Evolutionary conservation across 2,113 vertebrate species (phyloP).

Genomic region (Silurus meridionalis): DNA sequence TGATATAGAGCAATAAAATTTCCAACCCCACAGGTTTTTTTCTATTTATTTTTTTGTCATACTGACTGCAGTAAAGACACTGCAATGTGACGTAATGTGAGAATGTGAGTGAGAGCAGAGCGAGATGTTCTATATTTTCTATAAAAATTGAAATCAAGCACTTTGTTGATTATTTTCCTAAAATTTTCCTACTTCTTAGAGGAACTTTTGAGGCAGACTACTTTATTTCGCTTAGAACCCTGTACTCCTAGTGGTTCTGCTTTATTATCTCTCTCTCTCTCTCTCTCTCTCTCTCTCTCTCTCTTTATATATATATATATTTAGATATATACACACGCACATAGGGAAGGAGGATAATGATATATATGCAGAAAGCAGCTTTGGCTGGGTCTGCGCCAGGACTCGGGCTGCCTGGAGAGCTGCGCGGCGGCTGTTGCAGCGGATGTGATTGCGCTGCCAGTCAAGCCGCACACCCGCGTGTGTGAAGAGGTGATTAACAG

Average conservation of each 20-base stretch:
- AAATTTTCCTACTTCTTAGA: background rate
- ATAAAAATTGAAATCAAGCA: background rate
- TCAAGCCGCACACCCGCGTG: slow-evolving; percentile 30
- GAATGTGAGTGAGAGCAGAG: background rate
- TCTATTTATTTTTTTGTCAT: background rate
- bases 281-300: background rate
- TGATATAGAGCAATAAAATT: background rate
- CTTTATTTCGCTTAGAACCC: no score
- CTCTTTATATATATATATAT: background rate
- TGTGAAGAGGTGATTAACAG: slow-evolving; percentile 58
- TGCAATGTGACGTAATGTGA: background rate
- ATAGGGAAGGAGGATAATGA: no score
- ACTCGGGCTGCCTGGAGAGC: slow-evolving; percentile 38
- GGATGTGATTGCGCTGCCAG: slow-evolving; percentile 54
- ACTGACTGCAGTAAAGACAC: background rate
- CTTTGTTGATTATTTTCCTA: background rate
- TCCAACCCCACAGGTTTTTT: background rate
- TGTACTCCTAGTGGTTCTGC: no score
- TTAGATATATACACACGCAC: no score
- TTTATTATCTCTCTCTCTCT: background rate
- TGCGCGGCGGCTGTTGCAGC: slow-evolving; percentile 37
- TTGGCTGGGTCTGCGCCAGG: slow-evolving; percentile 16
- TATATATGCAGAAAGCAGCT: background rate
- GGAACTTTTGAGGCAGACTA: background rate
- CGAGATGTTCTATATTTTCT: background rate